Conservation (phyloP, 2,888 invertebrate species). For the Portevinia maculata region DNA sequence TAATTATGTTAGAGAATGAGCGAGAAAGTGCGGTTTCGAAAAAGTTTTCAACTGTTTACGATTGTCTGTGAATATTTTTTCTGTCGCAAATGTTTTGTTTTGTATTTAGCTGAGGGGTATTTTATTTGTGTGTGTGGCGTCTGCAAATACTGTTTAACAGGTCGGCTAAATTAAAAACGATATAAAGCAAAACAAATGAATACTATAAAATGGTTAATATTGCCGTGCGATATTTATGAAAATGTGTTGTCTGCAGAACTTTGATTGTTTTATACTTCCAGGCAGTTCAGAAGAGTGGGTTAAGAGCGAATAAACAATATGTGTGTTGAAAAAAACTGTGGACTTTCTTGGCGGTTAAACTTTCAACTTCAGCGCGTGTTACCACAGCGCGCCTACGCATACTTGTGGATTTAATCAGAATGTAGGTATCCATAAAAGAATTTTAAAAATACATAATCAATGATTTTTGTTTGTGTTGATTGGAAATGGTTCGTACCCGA, state of each 20-base stretch:
- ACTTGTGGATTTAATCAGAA: too few relatives aligned
- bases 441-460: too few relatives aligned
- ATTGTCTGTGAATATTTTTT: conserved; percentile 61
- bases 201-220: background rate
- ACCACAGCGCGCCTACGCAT: too few relatives aligned
- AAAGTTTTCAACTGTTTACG: conserved; percentile 47
- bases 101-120: conserved; percentile 10
- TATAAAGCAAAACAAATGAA: background rate
- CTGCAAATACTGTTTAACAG: background rate
- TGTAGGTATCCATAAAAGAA: too few relatives aligned
- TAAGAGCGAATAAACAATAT: too few relatives aligned
- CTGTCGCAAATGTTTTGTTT: conserved; percentile 22
- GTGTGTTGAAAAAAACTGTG: background rate
- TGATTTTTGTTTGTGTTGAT: too few relatives aligned
- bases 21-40: conserved; percentile 36
- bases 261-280: conserved; percentile 14
- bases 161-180: conserved; percentile 9
- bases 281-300: conserved; percentile 8
- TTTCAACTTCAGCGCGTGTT: conserved; percentile 17
- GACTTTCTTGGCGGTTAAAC: background rate
- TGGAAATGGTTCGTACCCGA: too few relatives aligned
- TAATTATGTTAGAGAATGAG: conserved; percentile 46
- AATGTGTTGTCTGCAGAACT: conserved; percentile 16
- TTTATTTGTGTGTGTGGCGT: conserved; percentile 10
- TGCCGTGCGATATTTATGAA: conserved; percentile 1